Conservation (phyloP, 1,140 invertebrate genomes). For the Dufourea novaeangliae region DNA sequence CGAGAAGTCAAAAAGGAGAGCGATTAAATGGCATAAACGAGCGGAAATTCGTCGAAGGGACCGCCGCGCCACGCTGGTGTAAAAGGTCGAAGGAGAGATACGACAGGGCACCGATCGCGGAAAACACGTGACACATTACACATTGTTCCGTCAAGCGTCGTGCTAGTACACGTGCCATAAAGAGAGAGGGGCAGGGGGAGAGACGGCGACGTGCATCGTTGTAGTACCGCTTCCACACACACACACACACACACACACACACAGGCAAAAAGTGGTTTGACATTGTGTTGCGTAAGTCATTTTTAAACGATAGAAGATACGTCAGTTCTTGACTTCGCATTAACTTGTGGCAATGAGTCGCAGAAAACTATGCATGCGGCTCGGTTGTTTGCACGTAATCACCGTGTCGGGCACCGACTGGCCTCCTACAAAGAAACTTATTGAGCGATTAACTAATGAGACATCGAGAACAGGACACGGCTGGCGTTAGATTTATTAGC, state of each 20-base stretch:
- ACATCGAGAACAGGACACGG: background rate
- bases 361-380: background rate
- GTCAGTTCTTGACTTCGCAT: constrained; percentile 23
- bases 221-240: background rate
- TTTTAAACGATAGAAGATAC: constrained; percentile 25
- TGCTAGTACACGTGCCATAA: background rate
- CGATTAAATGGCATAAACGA: no score
- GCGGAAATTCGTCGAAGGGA: background rate
- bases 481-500: background rate
- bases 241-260: no score
- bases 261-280: background rate
- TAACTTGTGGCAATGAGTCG: constrained; percentile 15
- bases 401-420: background rate
- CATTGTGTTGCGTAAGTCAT: constrained; percentile 27
- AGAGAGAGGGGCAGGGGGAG: background rate
- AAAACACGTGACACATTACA: background rate
- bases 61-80: background rate
- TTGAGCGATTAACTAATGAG: background rate
- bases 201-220: background rate
- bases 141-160: background rate
- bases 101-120: background rate
- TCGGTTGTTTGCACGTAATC: background rate
- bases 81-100: background rate
- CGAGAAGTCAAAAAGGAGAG: no score
- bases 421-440: background rate